These are phyloP conservation scores for Chamaea fasciata DNA, from an alignment of 2,113 vertebrate species.

Conservation along the genomic window DNA sequence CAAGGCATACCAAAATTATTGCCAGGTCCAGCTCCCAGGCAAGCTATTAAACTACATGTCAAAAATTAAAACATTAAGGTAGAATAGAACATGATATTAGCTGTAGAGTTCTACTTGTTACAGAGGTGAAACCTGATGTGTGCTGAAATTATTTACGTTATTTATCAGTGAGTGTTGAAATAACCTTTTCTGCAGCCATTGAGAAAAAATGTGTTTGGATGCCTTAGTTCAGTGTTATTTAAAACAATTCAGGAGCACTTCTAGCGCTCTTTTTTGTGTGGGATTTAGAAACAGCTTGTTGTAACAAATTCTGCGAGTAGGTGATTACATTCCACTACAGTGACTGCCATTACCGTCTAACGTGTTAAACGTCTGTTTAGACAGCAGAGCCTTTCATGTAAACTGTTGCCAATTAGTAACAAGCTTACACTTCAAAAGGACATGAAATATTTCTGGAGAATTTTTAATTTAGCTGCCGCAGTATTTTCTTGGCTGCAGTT, in stretches of 20 bases:
- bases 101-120: background rate
- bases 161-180: background rate
- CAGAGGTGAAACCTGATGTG: background rate
- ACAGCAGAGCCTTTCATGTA: background rate
- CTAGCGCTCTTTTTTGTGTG: background rate
- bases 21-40: background rate
- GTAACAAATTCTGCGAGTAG: background rate
- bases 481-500: background rate
- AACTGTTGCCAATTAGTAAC: background rate
- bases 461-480: background rate
- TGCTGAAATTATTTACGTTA: background rate
- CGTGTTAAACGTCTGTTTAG: background rate
- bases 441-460: background rate
- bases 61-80: background rate
- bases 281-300: background rate
- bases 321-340: background rate
- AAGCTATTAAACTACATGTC: background rate
- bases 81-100: background rate
- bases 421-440: background rate
- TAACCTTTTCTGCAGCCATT: background rate
- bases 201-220: background rate
- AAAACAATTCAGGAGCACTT: background rate
- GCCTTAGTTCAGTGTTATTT: background rate
- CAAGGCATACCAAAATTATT: background rate
- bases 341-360: background rate